These are phyloP conservation scores for Crotalus horridus DNA, from an alignment of 2,113 vertebrate species.

Conservation along the genomic window DNA sequence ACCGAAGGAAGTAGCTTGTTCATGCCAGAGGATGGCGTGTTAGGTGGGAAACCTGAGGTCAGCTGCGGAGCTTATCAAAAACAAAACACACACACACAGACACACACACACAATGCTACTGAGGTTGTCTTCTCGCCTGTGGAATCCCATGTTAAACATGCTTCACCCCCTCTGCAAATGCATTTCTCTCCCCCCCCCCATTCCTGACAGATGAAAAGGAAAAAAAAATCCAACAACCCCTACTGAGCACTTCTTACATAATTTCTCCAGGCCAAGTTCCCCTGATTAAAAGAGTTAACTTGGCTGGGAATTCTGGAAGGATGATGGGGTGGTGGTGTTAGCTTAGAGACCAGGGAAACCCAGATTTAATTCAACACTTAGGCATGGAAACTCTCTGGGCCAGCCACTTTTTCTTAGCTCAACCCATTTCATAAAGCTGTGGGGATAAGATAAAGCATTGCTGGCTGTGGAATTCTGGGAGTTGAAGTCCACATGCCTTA, in stretches of 20 bases:
- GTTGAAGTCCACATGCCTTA: too few species aligned
- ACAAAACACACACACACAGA: constrained; percentile 9
- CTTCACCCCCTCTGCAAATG: not conserved
- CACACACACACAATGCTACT: not conserved
- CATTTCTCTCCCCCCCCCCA: not conserved
- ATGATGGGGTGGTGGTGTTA: not conserved
- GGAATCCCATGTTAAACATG: not conserved
- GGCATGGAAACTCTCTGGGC: not conserved
- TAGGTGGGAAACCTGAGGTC: constrained; percentile 76
- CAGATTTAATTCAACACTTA: not conserved
- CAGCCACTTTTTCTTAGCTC: not conserved
- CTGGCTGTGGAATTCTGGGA: too few species aligned
- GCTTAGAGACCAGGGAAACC: not conserved
- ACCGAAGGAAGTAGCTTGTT: constrained; percentile 75
- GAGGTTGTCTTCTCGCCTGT: not conserved
- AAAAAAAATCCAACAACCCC: not conserved
- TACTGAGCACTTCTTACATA: not conserved
- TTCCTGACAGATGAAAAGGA: not conserved
- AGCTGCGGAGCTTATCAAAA: constrained; percentile 73
- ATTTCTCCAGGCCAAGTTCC: not conserved
- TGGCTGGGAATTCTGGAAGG: not conserved
- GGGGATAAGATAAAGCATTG: not conserved
- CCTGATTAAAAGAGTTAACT: not conserved
- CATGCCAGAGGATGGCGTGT: constrained; percentile 70
- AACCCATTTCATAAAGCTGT: not conserved